These are phyloP conservation scores for Petrolisthes manimaculis DNA, from an alignment of 2,888 invertebrate genomes.

Conservation along the genomic window DNA sequence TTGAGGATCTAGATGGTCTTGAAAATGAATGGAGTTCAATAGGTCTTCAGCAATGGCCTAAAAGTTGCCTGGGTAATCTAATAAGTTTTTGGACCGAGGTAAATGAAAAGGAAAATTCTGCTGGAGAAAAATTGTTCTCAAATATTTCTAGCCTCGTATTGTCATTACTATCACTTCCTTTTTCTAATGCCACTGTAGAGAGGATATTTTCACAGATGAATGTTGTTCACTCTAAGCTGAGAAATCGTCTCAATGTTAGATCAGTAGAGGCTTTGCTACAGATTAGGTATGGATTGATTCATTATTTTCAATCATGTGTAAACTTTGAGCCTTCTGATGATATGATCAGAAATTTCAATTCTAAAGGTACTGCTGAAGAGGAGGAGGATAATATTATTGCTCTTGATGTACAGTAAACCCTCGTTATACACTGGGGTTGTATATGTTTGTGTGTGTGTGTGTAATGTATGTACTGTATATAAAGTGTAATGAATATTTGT, in stretches of 20 bases:
- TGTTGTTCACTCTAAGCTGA: slow-evolving; percentile 6
- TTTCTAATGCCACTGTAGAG: slow-evolving; percentile 31
- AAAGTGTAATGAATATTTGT: too few relatives aligned
- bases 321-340: too few relatives aligned
- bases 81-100: slow-evolving; percentile 25
- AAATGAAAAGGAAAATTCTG: slow-evolving; percentile 16
- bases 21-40: slow-evolving; percentile 22
- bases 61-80: slow-evolving; percentile 22
- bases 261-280: too few relatives aligned
- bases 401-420: too few relatives aligned
- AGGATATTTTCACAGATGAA: background rate
- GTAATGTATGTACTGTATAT: too few relatives aligned
- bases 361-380: too few relatives aligned
- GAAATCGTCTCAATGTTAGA: background rate
- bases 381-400: too few relatives aligned
- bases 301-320: too few relatives aligned
- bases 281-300: too few relatives aligned
- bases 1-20: background rate
- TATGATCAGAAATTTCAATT: too few relatives aligned
- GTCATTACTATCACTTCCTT: slow-evolving; percentile 6
- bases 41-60: slow-evolving; percentile 22
- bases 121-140: slow-evolving; percentile 8
- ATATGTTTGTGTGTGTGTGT: too few relatives aligned
- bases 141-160: slow-evolving; percentile 23
- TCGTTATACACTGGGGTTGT: too few relatives aligned